These are phyloP conservation scores for Eulemur macaco DNA, from an alignment of 2,113 vertebrate genomes.

Conservation along the genomic window DNA sequence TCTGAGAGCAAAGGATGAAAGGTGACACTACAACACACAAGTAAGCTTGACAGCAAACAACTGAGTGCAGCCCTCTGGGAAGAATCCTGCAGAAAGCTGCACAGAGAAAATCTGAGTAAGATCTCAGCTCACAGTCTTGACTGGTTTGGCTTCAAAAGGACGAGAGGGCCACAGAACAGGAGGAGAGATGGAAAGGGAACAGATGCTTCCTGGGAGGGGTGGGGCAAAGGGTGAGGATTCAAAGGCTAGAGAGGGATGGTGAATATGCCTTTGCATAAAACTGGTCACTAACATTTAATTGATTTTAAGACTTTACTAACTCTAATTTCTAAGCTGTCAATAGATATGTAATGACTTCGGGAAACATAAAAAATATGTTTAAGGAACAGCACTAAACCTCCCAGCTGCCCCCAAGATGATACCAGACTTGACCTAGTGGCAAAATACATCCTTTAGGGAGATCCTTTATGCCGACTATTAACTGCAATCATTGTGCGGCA, in stretches of 20 bases:
- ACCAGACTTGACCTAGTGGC: not conserved
- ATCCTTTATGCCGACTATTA: not conserved
- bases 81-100: not conserved
- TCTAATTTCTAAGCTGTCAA: not conserved
- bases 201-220: not conserved
- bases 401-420: not conserved
- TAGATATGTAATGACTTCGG: not conserved
- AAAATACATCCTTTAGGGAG: conserved; percentile 1
- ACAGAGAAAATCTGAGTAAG: not conserved
- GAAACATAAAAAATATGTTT: not conserved
- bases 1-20: not conserved
- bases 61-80: too few species aligned
- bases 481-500: not conserved
- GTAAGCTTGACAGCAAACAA: not conserved
- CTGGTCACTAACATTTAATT: not conserved
- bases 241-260: not conserved
- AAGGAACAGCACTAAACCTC: fast-evolving
- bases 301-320: not conserved
- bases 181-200: not conserved
- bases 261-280: not conserved
- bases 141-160: not conserved
- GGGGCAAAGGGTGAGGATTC: too few species aligned
- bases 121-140: not conserved
- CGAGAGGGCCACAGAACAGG: not conserved
- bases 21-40: not conserved